Percentiles rank a stretch among this genome's conserved stretches.
phyloP scores from a whole-genome alignment of 2,113 vertebrate genomes.

The Stictonetta naevosa region DNA sequence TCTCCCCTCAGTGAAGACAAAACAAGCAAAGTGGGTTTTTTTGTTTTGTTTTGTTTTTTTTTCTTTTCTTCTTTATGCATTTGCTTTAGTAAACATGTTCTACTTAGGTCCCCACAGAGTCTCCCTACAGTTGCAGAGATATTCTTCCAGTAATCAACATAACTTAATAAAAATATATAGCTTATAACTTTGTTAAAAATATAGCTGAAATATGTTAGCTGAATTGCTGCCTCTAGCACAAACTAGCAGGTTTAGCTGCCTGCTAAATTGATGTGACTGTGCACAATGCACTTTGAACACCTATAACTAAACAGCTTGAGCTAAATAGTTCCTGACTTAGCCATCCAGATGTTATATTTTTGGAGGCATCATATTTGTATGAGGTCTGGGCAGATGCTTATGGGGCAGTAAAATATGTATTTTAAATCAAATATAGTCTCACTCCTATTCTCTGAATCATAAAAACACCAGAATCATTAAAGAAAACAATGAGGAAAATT shows the following conservation, averaged over 20 bases:
- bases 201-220: background rate
- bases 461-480: background rate
- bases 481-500: background rate
- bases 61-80: background rate
- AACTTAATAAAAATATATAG: background rate
- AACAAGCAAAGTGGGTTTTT: background rate
- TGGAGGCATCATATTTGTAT: background rate
- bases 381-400: background rate
- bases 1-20: fast-evolving
- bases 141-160: background rate
- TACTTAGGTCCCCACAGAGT: background rate
- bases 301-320: background rate
- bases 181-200: background rate
- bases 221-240: background rate
- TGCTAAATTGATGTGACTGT: background rate
- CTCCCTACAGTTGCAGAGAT: background rate
- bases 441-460: background rate
- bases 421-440: background rate
- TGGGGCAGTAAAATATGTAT: background rate
- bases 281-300: background rate
- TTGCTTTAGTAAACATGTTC: background rate
- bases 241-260: background rate
- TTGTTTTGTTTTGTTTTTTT: no score
- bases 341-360: background rate
- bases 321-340: background rate